Evolutionary conservation across 2,888 invertebrate species (phyloP), one percentile per base, ranked within the genome.

Genomic region (Oegoconia quadripuncta): DNA sequence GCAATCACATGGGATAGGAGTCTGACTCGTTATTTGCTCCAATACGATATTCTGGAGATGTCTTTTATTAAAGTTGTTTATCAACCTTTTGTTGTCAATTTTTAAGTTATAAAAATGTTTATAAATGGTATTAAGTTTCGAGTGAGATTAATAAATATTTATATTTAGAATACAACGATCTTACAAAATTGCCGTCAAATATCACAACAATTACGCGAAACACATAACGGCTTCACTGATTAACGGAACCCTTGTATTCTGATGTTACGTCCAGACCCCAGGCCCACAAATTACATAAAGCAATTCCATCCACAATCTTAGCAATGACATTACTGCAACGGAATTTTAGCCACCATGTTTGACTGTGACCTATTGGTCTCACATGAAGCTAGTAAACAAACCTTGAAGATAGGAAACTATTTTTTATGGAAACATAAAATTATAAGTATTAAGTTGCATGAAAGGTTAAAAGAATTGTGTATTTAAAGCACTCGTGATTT

Each of bases 261-360:
- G 67, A 70, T 72, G 60, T 55, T 76, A 60, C 60, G 60, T 51
- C 48, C 59, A 50, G 56, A 65, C 75, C 64, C 72, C 59, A 44
- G 44, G 54, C 55, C 62, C 57, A 67, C 77, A 82, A 84, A 83
- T 86, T 78, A 78, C 75, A 68, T 73, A 65, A 74, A 82, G 76
- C 79, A 83, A 84, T 84, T 80, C 73, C 65, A 64, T 68, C 73
- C 72, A 70, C 74, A 77, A 79, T 75, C 76, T 76, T 73, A 67
- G 76, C 72, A 76, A 78, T 67, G 74, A 74, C 73, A 78, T 78
- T 78, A 78, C 65, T 73, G 71, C 74, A 68, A 53, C 53, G 75
- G 73, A 73, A 75, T 80, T 67, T 71, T 67, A 60, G 66, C 70
- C 69, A 59, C 64, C 54, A 60, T 61, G 62, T 68, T 59, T 58